Base-by-base conservation (phyloP, 2,113 vertebrate genomes). In the Saimiri boliviensis region DNA sequence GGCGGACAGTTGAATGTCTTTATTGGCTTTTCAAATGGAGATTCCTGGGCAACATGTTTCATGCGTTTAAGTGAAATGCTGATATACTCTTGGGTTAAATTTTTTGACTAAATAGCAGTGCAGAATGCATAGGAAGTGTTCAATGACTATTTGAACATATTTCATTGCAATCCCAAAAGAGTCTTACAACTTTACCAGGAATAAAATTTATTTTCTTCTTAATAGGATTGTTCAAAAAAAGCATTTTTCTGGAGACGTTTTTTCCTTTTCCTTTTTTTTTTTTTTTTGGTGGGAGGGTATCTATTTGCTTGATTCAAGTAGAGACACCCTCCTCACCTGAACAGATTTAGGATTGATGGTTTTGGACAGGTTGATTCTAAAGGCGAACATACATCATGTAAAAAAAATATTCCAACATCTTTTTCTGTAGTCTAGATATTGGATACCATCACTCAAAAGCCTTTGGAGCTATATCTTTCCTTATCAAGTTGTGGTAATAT, bases 291-390 rank as follows among this genome's bases (percentile, higher is more conserved):
- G 12, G 30, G 60, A 14, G 60, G 12, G 27, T 63, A 4, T 66
- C 16, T 76, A 11, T 91, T 94, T 94, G 21, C 23, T 20, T 54
- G 19, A 91, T 83, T 91, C 20, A 93, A 84, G 10, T 27, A 68
- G 42, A 45, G 54, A 63, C 20, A 63, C 5, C 20, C 11, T 82
- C 17, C 7, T 82, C 17, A 76, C 16, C 54, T 82, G 56, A 92
- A 71, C 8, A 95, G 40, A 47, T 94, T 77, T 93, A 76, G 30
- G 68, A 93, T 25, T 35, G 30, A 86, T 81, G 54, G 68, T 93
- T 97, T 91, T 94, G 1, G 42, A 60, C n/a, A 93, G 82, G 56
- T 80, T 93, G 10, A 94, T 97, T 83, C 37, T 73, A 54, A 91
- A 83, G 32, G 54, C 12, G 60, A 97, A 25, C 21, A 68, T 30